Conservation (phyloP, 2,113 vertebrate genomes). For the Pyrgilauda ruficollis region DNA sequence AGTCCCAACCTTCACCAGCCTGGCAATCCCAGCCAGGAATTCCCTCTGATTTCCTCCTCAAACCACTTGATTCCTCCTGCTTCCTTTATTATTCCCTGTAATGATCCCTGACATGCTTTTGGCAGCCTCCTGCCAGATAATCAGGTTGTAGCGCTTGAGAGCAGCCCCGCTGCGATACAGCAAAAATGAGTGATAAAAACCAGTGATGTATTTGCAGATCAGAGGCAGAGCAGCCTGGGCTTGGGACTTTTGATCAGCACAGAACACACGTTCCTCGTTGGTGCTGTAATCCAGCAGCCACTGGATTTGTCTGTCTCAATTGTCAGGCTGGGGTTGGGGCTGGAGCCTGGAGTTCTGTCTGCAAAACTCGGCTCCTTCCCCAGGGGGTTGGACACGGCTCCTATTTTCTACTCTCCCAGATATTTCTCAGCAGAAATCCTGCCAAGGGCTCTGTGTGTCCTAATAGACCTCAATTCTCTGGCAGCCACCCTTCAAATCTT, state of each 20-base stretch:
- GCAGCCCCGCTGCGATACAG: background rate
- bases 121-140: slow-evolving; percentile 31
- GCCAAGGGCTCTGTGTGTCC: background rate
- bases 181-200: slow-evolving; percentile 32
- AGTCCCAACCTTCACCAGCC: background rate
- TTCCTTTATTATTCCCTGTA: background rate
- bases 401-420: background rate
- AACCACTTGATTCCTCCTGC: slow-evolving; percentile 20
- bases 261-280: background rate
- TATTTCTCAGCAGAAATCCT: background rate
- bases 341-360: slow-evolving; percentile 27
- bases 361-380: background rate
- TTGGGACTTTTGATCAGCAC: slow-evolving; percentile 1
- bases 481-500: background rate
- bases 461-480: background rate
- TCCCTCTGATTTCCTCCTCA: slow-evolving; percentile 42
- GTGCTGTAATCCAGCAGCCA: background rate
- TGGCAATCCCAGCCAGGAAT: slow-evolving; percentile 9
- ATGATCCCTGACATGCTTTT: slow-evolving; percentile 22
- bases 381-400: background rate
- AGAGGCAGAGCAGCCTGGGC: background rate
- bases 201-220: slow-evolving; percentile 32
- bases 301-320: background rate
- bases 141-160: slow-evolving; percentile 40
- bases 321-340: background rate